phyloP scores from a whole-genome alignment of 2,797 vertebrate species.

The Streptopelia turtur region DNA sequence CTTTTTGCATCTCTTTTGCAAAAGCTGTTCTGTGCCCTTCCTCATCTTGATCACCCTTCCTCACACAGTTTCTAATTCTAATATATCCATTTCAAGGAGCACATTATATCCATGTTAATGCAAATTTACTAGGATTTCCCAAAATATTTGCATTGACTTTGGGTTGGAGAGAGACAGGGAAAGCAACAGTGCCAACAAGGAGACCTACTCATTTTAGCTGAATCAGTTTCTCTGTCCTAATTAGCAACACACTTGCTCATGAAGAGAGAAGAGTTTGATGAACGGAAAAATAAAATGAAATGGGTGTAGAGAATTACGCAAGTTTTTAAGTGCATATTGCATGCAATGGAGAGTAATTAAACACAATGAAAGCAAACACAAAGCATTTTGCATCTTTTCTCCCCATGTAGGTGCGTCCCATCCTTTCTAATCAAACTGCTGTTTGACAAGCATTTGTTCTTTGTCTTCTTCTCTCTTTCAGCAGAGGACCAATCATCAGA shows the following conservation, averaged over 20 bases:
- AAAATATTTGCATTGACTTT: background rate
- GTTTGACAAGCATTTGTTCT: background rate
- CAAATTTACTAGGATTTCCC: background rate
- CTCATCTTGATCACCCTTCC: background rate
- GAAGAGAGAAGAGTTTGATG: background rate
- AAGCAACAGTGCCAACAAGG: background rate
- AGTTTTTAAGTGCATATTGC: background rate
- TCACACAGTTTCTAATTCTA: background rate
- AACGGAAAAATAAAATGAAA: background rate
- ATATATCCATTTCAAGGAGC: rapidly evolving
- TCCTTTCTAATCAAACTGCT: background rate
- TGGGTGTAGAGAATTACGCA: background rate
- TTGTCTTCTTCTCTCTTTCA: constrained; percentile 50
- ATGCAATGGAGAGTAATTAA: background rate
- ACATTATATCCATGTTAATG: rapidly evolving
- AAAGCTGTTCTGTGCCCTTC: background rate
- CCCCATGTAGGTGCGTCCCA: background rate
- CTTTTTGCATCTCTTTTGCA: background rate
- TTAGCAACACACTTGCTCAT: background rate
- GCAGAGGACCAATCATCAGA: constrained; percentile 40
- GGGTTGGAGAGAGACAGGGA: background rate
- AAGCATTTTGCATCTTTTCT: background rate
- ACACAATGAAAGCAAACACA: background rate
- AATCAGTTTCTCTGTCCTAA: background rate
- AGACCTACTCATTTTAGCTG: background rate